Conservation (phyloP, 2,888 invertebrate species). For the Epistrophe grossulariae region DNA sequence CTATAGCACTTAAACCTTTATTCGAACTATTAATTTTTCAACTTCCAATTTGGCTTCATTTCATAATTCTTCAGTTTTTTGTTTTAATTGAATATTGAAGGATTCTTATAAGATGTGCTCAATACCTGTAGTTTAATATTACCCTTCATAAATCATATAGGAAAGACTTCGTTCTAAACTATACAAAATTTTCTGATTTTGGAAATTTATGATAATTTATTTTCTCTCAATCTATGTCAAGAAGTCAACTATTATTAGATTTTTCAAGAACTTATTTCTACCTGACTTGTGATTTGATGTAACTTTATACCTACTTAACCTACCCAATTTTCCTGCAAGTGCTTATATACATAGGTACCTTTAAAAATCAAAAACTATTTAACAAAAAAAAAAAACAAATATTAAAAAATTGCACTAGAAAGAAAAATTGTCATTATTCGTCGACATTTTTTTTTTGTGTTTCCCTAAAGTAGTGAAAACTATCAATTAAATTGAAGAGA, state of each 20-base stretch:
- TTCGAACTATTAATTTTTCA: too few species aligned
- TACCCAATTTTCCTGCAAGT: background rate
- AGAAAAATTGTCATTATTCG: slow-evolving; percentile 13
- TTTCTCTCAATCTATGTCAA: slow-evolving; percentile 16
- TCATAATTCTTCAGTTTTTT: too few species aligned
- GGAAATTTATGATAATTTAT: background rate
- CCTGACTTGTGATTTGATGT: background rate
- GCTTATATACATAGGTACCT: background rate
- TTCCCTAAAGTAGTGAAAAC: slow-evolving; percentile 14
- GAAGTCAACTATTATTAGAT: slow-evolving; percentile 20
- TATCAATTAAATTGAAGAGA: slow-evolving; percentile 26
- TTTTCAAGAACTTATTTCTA: slow-evolving; percentile 19
- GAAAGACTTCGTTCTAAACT: background rate
- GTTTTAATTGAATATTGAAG: background rate
- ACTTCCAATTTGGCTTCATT: too few species aligned
- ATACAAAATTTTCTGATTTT: background rate
- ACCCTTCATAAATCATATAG: background rate
- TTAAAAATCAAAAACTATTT: background rate
- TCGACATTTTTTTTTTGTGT: background rate
- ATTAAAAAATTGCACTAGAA: background rate
- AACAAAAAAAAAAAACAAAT: background rate
- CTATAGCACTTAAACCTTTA: too few species aligned
- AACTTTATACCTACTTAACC: background rate
- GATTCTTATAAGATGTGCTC: background rate
- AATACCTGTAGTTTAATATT: background rate